Percentiles rank a stretch among this genome's conserved stretches.
These are phyloP conservation scores for Mactra quadrangularis DNA, from an alignment of 1,140 invertebrate species.

Conservation along the genomic window DNA sequence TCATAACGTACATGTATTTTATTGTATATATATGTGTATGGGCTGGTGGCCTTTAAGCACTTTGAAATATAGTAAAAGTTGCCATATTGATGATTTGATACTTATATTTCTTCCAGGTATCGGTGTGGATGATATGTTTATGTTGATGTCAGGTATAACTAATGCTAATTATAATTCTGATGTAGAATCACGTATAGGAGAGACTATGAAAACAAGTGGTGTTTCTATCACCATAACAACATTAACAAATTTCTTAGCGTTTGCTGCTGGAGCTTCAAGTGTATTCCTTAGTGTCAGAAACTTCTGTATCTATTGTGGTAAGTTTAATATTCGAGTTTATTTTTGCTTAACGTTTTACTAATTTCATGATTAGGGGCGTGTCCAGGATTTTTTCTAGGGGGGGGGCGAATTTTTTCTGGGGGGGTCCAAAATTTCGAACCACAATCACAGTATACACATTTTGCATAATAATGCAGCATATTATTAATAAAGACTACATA, in stretches of 20 bases:
- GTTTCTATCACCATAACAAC: constrained; percentile 99
- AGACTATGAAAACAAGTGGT: constrained; percentile 94
- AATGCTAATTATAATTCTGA: constrained; percentile 87
- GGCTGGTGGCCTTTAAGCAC: too few species aligned
- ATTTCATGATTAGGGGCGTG: too few species aligned
- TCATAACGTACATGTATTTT: too few species aligned
- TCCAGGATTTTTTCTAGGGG: too few species aligned
- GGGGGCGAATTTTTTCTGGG: too few species aligned
- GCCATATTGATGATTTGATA: not conserved
- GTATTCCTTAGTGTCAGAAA: constrained; percentile 97
- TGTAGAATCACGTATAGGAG: constrained; percentile 93
- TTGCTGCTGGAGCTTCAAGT: constrained; percentile 96
- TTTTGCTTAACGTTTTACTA: not conserved
- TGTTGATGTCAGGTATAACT: constrained; percentile 95
- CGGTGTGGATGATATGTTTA: constrained; percentile 97
- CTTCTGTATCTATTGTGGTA: constrained; percentile 98
- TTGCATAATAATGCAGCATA: too few species aligned
- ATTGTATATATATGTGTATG: too few species aligned
- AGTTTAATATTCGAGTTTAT: constrained; percentile 52
- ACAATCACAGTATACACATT: too few species aligned
- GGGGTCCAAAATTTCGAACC: too few species aligned
- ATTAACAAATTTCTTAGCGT: constrained; percentile 96
- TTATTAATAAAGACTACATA: too few species aligned
- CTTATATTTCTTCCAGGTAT: constrained; percentile 88
- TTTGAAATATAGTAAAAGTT: not conserved